These are phyloP conservation scores for Cochlearius cochlearius DNA, from an alignment of 2,113 vertebrate genomes.

Conservation along the genomic window DNA sequence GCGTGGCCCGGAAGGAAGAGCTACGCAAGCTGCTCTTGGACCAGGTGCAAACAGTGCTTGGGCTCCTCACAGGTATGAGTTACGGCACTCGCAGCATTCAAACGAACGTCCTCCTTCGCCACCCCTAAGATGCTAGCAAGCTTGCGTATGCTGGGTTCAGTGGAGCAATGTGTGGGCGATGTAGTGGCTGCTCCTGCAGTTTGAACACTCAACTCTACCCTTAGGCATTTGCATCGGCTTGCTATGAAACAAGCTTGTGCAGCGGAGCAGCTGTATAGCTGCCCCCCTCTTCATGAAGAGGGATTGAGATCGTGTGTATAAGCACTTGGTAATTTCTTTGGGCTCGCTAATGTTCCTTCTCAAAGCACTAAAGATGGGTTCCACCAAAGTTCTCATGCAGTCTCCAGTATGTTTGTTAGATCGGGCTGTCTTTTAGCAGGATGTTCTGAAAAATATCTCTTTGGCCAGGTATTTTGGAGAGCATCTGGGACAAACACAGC, in stretches of 20 bases:
- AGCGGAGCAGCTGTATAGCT: background rate
- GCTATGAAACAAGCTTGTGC: fast-evolving
- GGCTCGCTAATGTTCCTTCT: background rate
- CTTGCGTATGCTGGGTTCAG: fast-evolving
- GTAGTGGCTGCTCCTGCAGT: background rate
- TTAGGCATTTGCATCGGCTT: background rate
- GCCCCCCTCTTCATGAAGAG: background rate
- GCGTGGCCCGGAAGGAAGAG: constrained; percentile 94
- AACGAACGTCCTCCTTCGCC: background rate
- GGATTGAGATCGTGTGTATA: background rate
- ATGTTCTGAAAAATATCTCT: constrained; percentile 5
- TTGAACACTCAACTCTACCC: background rate
- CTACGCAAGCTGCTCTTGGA: constrained; percentile 93
- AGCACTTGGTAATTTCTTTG: background rate
- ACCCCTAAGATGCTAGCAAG: background rate
- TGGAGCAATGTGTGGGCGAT: fast-evolving
- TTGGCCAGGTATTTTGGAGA: constrained; percentile 90
- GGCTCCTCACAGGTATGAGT: constrained; percentile 87
- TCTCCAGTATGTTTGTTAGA: background rate
- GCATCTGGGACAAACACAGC: constrained; percentile 97
- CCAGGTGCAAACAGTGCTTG: constrained; percentile 93
- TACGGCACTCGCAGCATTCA: background rate
- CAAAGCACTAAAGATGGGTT: background rate
- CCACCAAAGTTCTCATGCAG: background rate
- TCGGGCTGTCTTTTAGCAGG: background rate